Percentiles rank a stretch among this genome's conserved stretches.
phyloP scores from a whole-genome alignment of 1,140 invertebrate species.

The Cotesia typhae region DNA sequence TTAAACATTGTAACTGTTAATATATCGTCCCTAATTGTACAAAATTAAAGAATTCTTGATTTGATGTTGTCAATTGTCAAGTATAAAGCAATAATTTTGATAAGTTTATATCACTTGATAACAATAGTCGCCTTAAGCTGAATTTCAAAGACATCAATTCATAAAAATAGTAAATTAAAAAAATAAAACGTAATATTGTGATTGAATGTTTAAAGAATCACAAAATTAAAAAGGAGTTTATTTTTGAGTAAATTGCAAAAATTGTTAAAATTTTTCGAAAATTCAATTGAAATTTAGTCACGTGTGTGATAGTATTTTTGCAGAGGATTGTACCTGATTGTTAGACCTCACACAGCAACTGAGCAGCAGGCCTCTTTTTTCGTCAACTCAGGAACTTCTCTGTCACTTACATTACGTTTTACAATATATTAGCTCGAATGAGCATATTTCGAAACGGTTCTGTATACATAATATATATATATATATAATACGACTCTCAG shows the following conservation, averaged over 20 bases:
- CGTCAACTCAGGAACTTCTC: conserved; percentile 14
- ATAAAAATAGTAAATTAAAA: neutral
- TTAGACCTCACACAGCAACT: conserved; percentile 20
- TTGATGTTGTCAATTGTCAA: too few relatives aligned
- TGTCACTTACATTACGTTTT: neutral
- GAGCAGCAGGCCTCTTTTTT: conserved; percentile 26
- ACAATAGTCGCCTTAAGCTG: neutral
- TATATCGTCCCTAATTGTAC: too few relatives aligned
- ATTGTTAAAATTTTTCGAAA: neutral
- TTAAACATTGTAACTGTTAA: too few relatives aligned
- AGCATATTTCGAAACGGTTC: too few relatives aligned
- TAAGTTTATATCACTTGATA: too few relatives aligned
- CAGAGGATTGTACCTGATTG: conserved; percentile 8
- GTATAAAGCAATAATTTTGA: too few relatives aligned
- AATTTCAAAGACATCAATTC: neutral
- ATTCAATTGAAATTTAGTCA: conserved; percentile 1
- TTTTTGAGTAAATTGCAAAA: neutral
- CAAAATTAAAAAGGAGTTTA: too few relatives aligned
- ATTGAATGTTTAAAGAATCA: too few relatives aligned
- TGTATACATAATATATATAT: conserved; percentile 2
- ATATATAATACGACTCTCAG: neutral
- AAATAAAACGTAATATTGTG: too few relatives aligned
- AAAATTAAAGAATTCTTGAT: too few relatives aligned
- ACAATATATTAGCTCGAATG: neutral
- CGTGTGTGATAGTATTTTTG: conserved; percentile 8